phyloP scores from a whole-genome alignment of 2,113 vertebrate species.

The Pluvianellus socialis region DNA sequence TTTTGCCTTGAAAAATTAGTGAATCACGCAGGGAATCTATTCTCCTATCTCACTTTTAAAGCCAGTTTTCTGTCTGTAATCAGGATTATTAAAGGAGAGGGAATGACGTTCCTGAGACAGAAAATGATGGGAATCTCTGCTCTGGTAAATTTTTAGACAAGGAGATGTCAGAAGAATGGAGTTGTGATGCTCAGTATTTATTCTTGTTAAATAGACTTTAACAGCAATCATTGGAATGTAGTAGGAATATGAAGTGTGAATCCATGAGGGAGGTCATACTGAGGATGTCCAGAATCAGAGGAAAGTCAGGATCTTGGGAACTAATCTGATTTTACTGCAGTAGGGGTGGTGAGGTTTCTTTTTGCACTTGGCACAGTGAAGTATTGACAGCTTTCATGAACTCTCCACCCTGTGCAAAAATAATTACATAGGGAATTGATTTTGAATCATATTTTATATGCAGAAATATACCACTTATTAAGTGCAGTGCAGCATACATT shows the following conservation, averaged over 20 bases:
- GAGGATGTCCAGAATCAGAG: neutral
- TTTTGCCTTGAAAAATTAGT: constrained; percentile 11
- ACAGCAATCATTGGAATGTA: constrained; percentile 12
- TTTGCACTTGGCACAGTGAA: neutral
- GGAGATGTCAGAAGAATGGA: constrained; percentile 9
- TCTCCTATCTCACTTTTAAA: constrained; percentile 18
- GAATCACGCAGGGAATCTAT: neutral
- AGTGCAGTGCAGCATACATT: neutral
- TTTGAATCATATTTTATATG: constrained; percentile 63
- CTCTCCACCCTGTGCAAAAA: neutral
- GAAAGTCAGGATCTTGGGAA: neutral
- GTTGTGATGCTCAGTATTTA: constrained; percentile 29
- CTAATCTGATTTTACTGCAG: constrained; percentile 29
- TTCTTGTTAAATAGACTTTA: constrained; percentile 25
- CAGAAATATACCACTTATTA: constrained; percentile 43
- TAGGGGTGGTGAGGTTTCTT: constrained; percentile 6
- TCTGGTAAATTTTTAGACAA: constrained; percentile 1
- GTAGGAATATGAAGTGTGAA: neutral
- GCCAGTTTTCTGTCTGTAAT: constrained; percentile 20
- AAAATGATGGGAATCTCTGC: constrained; percentile 2
- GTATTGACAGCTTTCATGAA: constrained; percentile 3
- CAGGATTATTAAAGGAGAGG: constrained; percentile 16
- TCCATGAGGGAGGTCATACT: neutral
- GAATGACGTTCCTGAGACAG: constrained; percentile 12
- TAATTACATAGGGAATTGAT: constrained; percentile 22